phyloP scores from a whole-genome alignment of 2,888 invertebrate species.

The Lycocerus yunnanus region DNA sequence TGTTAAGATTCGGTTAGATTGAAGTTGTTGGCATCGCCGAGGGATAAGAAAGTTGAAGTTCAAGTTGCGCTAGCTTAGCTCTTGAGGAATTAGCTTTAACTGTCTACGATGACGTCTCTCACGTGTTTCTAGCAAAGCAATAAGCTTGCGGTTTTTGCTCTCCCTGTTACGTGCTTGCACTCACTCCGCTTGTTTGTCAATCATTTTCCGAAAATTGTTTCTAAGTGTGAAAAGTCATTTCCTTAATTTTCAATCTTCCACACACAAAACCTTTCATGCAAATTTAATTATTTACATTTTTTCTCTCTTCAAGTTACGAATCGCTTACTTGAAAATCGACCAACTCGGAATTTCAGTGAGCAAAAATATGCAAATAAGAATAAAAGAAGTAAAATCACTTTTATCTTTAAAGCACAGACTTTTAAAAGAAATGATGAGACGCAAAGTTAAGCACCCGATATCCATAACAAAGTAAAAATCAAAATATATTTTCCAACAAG shows the following conservation, averaged over 20 bases:
- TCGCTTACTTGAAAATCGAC: conserved; percentile 3
- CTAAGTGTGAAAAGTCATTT: conserved; percentile 16
- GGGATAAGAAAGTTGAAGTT: conserved; percentile 17
- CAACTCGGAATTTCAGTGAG: conserved; percentile 8
- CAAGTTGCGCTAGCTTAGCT: conserved; percentile 13
- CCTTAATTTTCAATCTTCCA: conserved; percentile 14
- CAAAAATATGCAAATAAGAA: conserved; percentile 19
- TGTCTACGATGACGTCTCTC: conserved; percentile 29
- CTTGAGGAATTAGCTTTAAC: conserved; percentile 30
- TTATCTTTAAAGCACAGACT: conserved; percentile 23
- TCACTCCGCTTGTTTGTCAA: conserved; percentile 27
- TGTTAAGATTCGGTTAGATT: conserved; percentile 1
- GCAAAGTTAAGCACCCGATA: conserved; percentile 19
- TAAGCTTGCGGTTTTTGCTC: conserved; percentile 28
- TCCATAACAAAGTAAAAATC: conserved; percentile 27
- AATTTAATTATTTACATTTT: neutral
- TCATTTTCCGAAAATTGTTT: conserved; percentile 28
- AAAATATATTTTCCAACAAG: conserved; percentile 24
- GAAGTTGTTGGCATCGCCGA: conserved; percentile 11
- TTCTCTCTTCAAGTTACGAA: neutral
- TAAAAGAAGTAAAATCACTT: conserved; percentile 18
- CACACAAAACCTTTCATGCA: neutral
- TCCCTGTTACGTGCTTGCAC: conserved; percentile 19
- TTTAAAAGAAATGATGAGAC: conserved; percentile 13
- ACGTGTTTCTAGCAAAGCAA: conserved; percentile 30